Conservation (phyloP, 37 sponge, comb jelly and placozoan species). For the Aplysina aerophoba region DNA sequence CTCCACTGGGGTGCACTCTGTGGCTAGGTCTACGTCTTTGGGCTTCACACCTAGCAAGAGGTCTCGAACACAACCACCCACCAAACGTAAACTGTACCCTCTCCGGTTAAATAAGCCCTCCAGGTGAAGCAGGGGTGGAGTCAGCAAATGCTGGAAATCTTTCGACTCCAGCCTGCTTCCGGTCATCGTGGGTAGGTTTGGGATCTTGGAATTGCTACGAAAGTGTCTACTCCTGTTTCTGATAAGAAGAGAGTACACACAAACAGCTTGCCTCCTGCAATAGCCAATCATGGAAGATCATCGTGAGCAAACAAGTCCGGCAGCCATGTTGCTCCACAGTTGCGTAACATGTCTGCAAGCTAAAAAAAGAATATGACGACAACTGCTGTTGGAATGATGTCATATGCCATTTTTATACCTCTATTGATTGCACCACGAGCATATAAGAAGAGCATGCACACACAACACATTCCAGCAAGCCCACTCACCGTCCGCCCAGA, state of each 20-base stretch:
- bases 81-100: conserved; percentile 82
- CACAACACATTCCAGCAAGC: not conserved
- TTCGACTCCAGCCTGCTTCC: conserved; percentile 60
- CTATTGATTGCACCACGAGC: not conserved
- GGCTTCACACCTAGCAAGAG: conserved; percentile 80
- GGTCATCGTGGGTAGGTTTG: conserved; percentile 37
- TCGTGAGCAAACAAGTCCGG: not conserved
- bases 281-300: not conserved
- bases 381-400: too few species aligned
- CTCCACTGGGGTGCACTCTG: conserved; percentile 85
- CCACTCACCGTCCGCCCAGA: too few species aligned
- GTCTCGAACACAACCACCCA: conserved; percentile 97
- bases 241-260: too few species aligned
- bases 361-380: not conserved
- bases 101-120: conserved; percentile 49
- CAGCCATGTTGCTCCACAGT: conserved; percentile 17
- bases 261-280: not conserved
- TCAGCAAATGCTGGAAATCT: conserved; percentile 60
- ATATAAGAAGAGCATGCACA: not conserved
- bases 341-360: conserved; percentile 9
- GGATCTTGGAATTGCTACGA: too few species aligned
- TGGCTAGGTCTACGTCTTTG: conserved; percentile 96
- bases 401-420: too few species aligned
- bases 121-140: conserved; percentile 62
- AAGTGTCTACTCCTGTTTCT: too few species aligned